phyloP scores from a whole-genome alignment of 2,888 invertebrate species.

The Hirtodrosophila histrioides region DNA sequence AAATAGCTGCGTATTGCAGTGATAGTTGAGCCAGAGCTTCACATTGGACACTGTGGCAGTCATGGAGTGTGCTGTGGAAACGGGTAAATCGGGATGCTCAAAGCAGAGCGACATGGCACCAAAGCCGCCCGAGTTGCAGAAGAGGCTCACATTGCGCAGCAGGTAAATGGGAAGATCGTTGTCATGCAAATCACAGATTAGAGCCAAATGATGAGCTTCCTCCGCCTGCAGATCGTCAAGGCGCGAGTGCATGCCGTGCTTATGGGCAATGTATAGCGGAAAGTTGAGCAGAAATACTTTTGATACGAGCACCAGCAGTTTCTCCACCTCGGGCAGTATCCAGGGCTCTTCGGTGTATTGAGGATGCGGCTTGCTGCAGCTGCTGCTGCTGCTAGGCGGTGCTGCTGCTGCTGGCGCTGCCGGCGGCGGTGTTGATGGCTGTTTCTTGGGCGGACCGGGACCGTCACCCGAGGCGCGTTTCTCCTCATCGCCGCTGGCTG shows the following conservation, averaged over 20 bases:
- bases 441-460: conserved; percentile 54
- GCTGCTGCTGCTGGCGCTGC: conserved; percentile 9
- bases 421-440: conserved; percentile 37
- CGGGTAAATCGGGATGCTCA: conserved; percentile 91
- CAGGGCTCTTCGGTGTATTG: conserved; percentile 86
- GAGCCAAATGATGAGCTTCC: conserved; percentile 87
- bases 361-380: conserved; percentile 53
- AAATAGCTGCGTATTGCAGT: conserved; percentile 94
- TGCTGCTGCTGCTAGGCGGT: conserved; percentile 10
- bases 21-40: conserved; percentile 96
- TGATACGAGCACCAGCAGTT: conserved; percentile 93
- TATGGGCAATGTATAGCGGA: conserved; percentile 94
- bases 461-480: conserved; percentile 63
- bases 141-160: conserved; percentile 95
- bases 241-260: conserved; percentile 92
- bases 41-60: conserved; percentile 96
- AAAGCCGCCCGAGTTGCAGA: conserved; percentile 95
- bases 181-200: conserved; percentile 95
- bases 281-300: conserved; percentile 96
- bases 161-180: conserved; percentile 96
- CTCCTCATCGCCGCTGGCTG: conserved; percentile 42
- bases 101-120: conserved; percentile 94
- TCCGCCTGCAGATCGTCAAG: conserved; percentile 93
- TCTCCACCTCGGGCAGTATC: conserved; percentile 94
- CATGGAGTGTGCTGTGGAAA: conserved; percentile 95